A percentile compares a stretch with the other conserved stretches of the same genome.
phyloP scores from a whole-genome alignment of 2,888 invertebrate genomes.

The Oligia fasciuncula region DNA sequence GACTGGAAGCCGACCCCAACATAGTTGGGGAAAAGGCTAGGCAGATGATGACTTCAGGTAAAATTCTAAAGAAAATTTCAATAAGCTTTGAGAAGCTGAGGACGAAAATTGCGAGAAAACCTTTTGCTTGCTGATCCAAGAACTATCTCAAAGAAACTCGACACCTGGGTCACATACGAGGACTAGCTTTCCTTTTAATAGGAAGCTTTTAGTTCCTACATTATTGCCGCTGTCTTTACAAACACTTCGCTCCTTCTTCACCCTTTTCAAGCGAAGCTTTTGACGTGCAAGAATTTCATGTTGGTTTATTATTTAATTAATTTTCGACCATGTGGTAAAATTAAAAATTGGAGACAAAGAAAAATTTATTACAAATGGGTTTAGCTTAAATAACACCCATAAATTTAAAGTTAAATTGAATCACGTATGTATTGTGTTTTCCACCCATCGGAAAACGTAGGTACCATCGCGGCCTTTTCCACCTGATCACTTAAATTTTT shows the following conservation, averaged over 20 bases:
- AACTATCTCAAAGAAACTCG: slow-evolving; percentile 23
- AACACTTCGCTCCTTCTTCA: neutral
- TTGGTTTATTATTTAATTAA: neutral
- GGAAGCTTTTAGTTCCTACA: slow-evolving; percentile 6
- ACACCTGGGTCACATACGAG: neutral
- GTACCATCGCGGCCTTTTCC: too few species aligned
- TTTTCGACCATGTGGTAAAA: neutral
- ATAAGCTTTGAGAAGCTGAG: neutral
- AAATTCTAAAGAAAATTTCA: neutral
- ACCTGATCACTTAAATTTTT: too few species aligned
- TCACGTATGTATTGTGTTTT: neutral
- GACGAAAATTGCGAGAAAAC: neutral
- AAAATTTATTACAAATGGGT: neutral
- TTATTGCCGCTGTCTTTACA: neutral
- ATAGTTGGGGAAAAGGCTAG: too few species aligned
- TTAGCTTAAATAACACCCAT: neutral
- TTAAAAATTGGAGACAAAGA: neutral
- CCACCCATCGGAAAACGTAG: neutral
- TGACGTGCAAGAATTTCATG: too few species aligned
- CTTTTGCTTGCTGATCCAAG: slow-evolving; percentile 7
- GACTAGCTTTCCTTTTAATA: slow-evolving; percentile 18
- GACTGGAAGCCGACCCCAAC: neutral
- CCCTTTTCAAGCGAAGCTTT: neutral
- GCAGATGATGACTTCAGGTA: neutral
- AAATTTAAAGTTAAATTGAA: neutral